phyloP scores from a whole-genome alignment of 2,797 vertebrate species.

The Craterocephalus amniculus region DNA sequence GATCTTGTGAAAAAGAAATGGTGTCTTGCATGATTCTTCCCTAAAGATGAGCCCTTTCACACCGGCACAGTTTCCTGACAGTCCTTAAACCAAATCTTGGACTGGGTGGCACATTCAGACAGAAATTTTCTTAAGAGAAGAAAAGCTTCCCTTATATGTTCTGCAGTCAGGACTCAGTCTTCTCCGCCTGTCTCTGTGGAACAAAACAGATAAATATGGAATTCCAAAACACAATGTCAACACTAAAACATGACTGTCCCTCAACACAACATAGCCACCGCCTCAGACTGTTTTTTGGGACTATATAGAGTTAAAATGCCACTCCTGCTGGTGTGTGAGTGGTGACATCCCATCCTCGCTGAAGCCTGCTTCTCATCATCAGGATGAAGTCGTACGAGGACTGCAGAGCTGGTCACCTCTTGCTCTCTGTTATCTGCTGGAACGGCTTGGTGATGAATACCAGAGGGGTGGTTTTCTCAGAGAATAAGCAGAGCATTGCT shows the following conservation, averaged over 20 bases:
- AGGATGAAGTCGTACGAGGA: slow-evolving; percentile 37
- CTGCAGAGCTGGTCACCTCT: slow-evolving; percentile 73
- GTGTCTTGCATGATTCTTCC: too few relatives aligned
- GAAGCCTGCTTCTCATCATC: slow-evolving; percentile 74
- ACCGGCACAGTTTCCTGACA: too few relatives aligned
- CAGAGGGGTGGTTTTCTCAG: slow-evolving; percentile 66
- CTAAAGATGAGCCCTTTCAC: too few relatives aligned
- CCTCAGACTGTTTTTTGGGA: slow-evolving; percentile 30
- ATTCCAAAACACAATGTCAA: neutral
- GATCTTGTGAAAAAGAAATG: neutral
- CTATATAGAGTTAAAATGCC: slow-evolving; percentile 52
- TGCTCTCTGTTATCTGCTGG: slow-evolving; percentile 67
- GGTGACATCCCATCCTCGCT: slow-evolving; percentile 31
- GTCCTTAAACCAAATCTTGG: too few relatives aligned
- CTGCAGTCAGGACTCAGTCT: too few relatives aligned
- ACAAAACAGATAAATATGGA: neutral
- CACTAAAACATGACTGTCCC: slow-evolving; percentile 4
- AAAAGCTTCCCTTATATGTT: too few relatives aligned
- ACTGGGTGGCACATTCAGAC: too few relatives aligned
- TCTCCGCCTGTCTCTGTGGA: too few relatives aligned
- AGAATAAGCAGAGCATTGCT: slow-evolving; percentile 72
- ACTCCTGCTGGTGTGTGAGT: slow-evolving; percentile 33
- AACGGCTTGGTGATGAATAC: slow-evolving; percentile 67
- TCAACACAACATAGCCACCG: slow-evolving; percentile 55
- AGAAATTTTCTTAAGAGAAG: too few relatives aligned